These are phyloP conservation scores for Megalops cyprinoides DNA, from an alignment of 2,797 vertebrate genomes.

Conservation along the genomic window DNA sequence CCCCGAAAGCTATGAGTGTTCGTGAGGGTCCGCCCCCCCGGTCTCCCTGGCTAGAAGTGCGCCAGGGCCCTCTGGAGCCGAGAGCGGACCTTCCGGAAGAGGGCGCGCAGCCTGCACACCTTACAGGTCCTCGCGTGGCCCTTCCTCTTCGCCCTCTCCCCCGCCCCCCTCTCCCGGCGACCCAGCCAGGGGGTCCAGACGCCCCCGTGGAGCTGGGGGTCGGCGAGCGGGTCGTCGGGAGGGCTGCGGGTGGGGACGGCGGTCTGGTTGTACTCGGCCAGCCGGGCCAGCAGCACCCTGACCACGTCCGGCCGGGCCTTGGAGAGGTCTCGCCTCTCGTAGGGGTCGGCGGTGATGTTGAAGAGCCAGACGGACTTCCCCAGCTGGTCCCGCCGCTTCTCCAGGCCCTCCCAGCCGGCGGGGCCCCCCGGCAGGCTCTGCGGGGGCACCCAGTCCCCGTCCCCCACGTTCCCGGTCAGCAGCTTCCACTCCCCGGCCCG, in stretches of 20 bases:
- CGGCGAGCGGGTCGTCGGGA: conserved; percentile 87
- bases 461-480: conserved; percentile 87
- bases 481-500: conserved; percentile 90
- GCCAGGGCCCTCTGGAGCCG: conserved; percentile 65
- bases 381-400: conserved; percentile 74
- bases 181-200: conserved; percentile 91
- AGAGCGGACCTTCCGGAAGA: conserved; percentile 71
- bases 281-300: conserved; percentile 78
- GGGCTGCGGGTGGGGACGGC: conserved; percentile 85
- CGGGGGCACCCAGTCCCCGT: conserved; percentile 90
- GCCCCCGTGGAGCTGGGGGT: conserved; percentile 87
- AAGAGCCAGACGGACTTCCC: conserved; percentile 92
- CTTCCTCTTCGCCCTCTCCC: conserved; percentile 42
- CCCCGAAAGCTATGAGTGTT: no score
- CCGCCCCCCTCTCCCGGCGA: conserved; percentile 61
- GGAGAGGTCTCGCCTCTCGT: conserved; percentile 87
- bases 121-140: conserved; percentile 62
- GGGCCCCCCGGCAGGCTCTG: conserved; percentile 79
- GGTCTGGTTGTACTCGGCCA: conserved; percentile 87
- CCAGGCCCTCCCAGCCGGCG: conserved; percentile 80
- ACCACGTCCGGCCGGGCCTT: conserved; percentile 79
- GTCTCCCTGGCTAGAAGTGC: conserved; percentile 56
- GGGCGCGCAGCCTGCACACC: conserved; percentile 70
- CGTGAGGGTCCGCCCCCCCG: conserved; percentile 12
- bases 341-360: conserved; percentile 87